Percentiles rank a stretch among this genome's conserved stretches.
Conservation (phyloP, 1,140 invertebrate species). For the Aphelenchoides fujianensis region DNA sequence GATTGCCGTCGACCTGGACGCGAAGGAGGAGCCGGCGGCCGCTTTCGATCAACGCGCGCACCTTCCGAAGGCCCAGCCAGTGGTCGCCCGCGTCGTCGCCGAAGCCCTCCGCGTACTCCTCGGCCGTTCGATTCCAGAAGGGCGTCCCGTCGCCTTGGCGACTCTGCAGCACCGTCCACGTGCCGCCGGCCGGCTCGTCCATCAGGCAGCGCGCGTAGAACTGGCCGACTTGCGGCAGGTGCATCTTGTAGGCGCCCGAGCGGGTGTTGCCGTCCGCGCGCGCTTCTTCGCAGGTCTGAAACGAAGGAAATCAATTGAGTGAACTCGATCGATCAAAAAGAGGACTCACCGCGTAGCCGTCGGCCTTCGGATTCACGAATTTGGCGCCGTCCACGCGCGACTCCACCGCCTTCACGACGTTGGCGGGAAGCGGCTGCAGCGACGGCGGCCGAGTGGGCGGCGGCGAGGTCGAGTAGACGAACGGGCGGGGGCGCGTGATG, state of each 20-base stretch:
- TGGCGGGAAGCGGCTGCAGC: neutral
- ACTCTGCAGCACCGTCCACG: slow-evolving; percentile 28
- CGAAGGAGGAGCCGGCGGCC: slow-evolving; percentile 20
- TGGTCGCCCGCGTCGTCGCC: slow-evolving; percentile 21
- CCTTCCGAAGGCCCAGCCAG: slow-evolving; percentile 25
- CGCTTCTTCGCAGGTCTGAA: slow-evolving; percentile 25
- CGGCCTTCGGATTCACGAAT: no score
- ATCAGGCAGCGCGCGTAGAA: slow-evolving; percentile 29
- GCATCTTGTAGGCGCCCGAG: slow-evolving; percentile 27
- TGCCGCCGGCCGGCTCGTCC: slow-evolving; percentile 16
- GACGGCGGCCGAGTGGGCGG: slow-evolving; percentile 8
- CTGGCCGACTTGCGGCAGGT: slow-evolving; percentile 9
- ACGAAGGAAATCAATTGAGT: neutral
- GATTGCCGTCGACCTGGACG: slow-evolving; percentile 21
- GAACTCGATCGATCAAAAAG: neutral
- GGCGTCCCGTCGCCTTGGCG: slow-evolving; percentile 17
- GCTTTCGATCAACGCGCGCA: slow-evolving; percentile 18
- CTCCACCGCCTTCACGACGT: neutral
- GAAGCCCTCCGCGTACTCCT: slow-evolving; percentile 25
- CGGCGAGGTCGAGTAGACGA: neutral
- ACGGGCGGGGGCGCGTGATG: neutral
- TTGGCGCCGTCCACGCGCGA: no score
- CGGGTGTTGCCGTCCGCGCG: slow-evolving; percentile 17
- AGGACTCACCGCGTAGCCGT: neutral
- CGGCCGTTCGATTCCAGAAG: slow-evolving; percentile 32